Base-by-base conservation (phyloP, 2,888 invertebrate genomes). In the Acanthacorydalis orientalis region DNA sequence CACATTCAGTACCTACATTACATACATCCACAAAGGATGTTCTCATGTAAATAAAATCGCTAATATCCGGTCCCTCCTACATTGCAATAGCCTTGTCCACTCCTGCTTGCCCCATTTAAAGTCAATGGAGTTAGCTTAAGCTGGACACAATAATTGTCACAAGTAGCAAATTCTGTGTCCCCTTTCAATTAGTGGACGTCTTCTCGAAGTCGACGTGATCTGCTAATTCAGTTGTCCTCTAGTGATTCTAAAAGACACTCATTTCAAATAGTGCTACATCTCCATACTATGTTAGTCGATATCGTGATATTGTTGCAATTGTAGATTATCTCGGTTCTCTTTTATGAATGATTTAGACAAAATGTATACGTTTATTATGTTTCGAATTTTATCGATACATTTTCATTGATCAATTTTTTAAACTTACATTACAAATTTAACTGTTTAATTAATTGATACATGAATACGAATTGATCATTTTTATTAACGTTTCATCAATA, bases 21-120 rank as follows among this genome's bases (percentile, higher is more conserved):
- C 23, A 23, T 23, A 23, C 23, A 23, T 23, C 23, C 23, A 23
- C 23, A 37, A 37, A 67, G 66, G 67, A 69, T 68, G 68, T 65
- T 60, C 62, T 65, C 67, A 68, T 68, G 62, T 46, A 38, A 34
- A 47, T 37, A 61, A 66, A 68, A 69, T 68, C 63, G 64, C 62
- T 67, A 66, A 68, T 68, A 64, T 69, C 69, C 69, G 67, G 57
- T 57, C 53, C 55, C 57, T 54, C 55, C 55, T 55, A 55, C 56
- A 50, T 38, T 38, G 39, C 23, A 23, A 31, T 47, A 47, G 47
- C 47, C 47, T 47, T 47, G 47, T 43, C 42, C 43, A 43, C 47
- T 47, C 47, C 47, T 37, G 35, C 32, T 43, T 43, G 23, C 38
- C 14, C 34, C n/a, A 15, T 44, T 23, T 16, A 16, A 10, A 37